phyloP scores from a whole-genome alignment of 2,888 invertebrate genomes.

The Galerucella calmariensis region DNA sequence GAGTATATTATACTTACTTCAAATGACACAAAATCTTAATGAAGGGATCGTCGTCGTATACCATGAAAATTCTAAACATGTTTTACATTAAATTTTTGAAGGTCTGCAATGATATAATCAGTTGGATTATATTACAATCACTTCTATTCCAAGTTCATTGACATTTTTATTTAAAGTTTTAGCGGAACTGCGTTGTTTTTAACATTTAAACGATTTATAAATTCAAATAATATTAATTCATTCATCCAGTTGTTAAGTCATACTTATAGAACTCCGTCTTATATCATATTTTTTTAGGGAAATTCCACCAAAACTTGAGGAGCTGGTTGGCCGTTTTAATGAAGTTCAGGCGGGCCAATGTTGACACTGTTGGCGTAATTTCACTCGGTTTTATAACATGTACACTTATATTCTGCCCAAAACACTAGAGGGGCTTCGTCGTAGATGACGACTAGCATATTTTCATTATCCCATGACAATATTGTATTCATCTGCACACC shows the following conservation, averaged over 20 bases:
- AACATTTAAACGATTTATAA: slow-evolving; percentile 29
- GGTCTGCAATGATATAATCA: slow-evolving; percentile 30
- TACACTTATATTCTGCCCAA: too few species aligned
- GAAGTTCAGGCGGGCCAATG: too few species aligned
- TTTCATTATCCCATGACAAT: too few species aligned
- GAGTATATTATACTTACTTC: background rate
- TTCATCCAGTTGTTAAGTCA: slow-evolving; percentile 17
- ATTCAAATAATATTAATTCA: slow-evolving; percentile 32
- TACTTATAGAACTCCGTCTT: background rate
- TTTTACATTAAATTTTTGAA: slow-evolving; percentile 25
- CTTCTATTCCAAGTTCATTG: slow-evolving; percentile 24
- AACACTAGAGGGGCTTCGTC: too few species aligned
- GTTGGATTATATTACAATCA: slow-evolving; percentile 19
- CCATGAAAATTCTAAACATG: slow-evolving; percentile 25
- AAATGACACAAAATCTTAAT: slow-evolving; percentile 10
- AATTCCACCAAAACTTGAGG: slow-evolving; percentile 12
- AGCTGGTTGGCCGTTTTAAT: background rate
- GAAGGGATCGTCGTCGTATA: background rate
- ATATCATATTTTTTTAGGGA: background rate
- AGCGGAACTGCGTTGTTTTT: slow-evolving; percentile 32
- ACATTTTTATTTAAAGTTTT: slow-evolving; percentile 29
- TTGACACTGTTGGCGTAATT: too few species aligned
- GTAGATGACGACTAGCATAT: too few species aligned
- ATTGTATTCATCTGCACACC: too few species aligned
- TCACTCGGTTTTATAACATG: too few species aligned